phyloP scores from a whole-genome alignment of 2,797 vertebrate species.

The Melanotaenia nigrans region DNA sequence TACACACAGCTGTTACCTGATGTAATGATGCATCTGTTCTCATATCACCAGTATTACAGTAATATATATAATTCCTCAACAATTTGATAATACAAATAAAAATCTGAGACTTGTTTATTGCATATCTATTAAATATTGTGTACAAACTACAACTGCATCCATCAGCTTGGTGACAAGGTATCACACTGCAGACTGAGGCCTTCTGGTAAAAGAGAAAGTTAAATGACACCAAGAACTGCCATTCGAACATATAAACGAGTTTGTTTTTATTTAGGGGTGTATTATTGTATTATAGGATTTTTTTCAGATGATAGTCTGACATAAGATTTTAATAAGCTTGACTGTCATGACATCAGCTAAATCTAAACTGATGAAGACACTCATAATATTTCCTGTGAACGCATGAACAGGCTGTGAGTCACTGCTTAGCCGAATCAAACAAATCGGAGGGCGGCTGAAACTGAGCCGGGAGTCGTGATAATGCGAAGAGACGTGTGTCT shows the following conservation, averaged over 20 bases:
- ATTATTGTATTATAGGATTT: not conserved
- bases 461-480: constrained; percentile 27
- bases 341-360: not conserved
- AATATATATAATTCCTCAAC: constrained; percentile 14
- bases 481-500: constrained; percentile 19
- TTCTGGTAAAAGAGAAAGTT: not conserved
- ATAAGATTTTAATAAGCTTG: not conserved
- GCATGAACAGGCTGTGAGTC: constrained; percentile 44
- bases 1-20: not conserved
- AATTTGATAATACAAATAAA: not conserved
- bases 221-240: not conserved
- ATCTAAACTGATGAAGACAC: constrained; percentile 10
- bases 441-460: constrained; percentile 32
- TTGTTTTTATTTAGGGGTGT: not conserved
- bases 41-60: constrained; percentile 23
- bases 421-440: constrained; percentile 40
- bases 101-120: constrained; percentile 6
- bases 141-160: constrained; percentile 4
- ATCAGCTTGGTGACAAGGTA: not conserved
- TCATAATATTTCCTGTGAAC: constrained; percentile 21
- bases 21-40: not conserved
- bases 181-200: not conserved
- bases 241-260: not conserved
- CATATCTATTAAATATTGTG: constrained; percentile 9
- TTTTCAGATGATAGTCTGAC: not conserved